Percentiles rank a stretch among this genome's conserved stretches.
phyloP scores from a whole-genome alignment of 2,113 vertebrate species.

The Fregata magnificens region DNA sequence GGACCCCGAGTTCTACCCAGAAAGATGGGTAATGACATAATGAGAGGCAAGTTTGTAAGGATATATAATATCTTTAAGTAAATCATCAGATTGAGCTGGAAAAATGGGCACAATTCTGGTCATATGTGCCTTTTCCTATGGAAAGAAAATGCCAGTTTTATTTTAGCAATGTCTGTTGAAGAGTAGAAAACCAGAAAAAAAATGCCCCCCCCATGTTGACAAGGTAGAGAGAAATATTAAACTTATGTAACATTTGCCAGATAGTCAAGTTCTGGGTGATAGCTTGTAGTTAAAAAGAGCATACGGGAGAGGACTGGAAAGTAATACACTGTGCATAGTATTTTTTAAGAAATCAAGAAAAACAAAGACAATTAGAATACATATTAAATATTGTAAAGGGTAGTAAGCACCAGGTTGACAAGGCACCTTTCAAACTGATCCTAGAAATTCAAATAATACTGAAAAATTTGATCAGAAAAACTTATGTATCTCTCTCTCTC shows the following conservation, averaged over 20 bases:
- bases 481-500: accelerated
- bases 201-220: background rate
- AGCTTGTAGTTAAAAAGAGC: background rate
- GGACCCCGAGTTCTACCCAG: background rate
- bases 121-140: background rate
- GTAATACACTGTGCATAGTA: background rate
- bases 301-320: background rate
- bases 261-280: background rate
- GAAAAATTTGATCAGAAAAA: background rate
- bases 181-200: background rate
- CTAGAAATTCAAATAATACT: background rate
- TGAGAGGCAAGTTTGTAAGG: background rate
- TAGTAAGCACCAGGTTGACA: background rate
- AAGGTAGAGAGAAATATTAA: background rate
- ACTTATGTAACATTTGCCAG: background rate
- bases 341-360: background rate
- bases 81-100: background rate
- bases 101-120: background rate
- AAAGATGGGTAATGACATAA: background rate
- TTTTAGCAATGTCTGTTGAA: background rate
- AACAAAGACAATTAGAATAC: background rate
- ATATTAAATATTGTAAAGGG: background rate
- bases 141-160: background rate
- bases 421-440: background rate
- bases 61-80: background rate